A percentile compares a stretch with the other conserved stretches of the same genome.
Evolutionary conservation across 1,140 invertebrate species (phyloP).

Genomic region (Battus philenor): DNA sequence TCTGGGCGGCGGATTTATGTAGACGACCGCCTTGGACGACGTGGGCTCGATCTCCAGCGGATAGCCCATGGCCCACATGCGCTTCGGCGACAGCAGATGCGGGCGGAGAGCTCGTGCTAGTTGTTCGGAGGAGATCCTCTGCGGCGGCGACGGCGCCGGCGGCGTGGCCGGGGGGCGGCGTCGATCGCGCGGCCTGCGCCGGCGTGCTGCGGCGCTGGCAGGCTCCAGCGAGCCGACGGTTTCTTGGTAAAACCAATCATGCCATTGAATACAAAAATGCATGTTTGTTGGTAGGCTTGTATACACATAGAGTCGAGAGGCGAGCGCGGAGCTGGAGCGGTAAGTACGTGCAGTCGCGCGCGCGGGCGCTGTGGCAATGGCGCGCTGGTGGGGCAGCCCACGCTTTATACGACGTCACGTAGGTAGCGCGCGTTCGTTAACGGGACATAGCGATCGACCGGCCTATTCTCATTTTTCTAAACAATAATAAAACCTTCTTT

Average conservation of each 20-base stretch:
- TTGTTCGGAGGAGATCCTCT: constrained; percentile 54
- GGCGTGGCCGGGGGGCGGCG: constrained; percentile 55
- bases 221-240: constrained; percentile 48
- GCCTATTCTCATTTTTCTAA: constrained; percentile 72
- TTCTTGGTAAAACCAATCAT: constrained; percentile 68
- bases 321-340: constrained; percentile 47
- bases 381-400: constrained; percentile 58
- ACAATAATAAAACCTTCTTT: constrained; percentile 60
- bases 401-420: constrained; percentile 68
- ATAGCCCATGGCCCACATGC: constrained; percentile 83
- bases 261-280: constrained; percentile 60
- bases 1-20: constrained; percentile 73
- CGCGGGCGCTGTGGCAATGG: constrained; percentile 67
- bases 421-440: constrained; percentile 67
- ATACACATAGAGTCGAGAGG: constrained; percentile 67
- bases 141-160: constrained; percentile 57
- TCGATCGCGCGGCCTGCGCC: constrained; percentile 54
- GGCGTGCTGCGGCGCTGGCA: constrained; percentile 50
- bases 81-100: constrained; percentile 80
- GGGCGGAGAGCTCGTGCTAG: constrained; percentile 55
- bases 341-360: constrained; percentile 63
- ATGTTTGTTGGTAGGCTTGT: constrained; percentile 57
- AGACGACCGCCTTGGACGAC: constrained; percentile 79
- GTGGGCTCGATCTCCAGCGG: constrained; percentile 80
- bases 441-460: constrained; percentile 68